Base-by-base conservation (phyloP, 37 sponge, comb jelly and placozoan species). In the Halichondria panicea region DNA sequence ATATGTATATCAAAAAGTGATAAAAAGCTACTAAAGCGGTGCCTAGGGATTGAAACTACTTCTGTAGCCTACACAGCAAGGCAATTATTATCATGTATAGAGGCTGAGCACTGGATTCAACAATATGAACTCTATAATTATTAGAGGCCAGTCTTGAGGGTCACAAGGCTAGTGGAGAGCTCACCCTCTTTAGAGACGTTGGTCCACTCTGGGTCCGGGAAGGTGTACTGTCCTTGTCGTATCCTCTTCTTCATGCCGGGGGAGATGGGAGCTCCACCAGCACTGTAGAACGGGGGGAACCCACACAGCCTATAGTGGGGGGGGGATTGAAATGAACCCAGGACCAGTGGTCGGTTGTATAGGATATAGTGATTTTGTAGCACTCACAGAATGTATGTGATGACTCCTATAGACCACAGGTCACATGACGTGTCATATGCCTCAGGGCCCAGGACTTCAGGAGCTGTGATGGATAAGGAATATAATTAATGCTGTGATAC, bases 351-450 rank as follows among this genome's bases (percentile, higher is more conserved):
- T n/a, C n/a, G n/a, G n/a, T n/a, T n/a, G n/a, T n/a, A n/a, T n/a
- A n/a, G n/a, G n/a, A n/a, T n/a, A n/a, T n/a, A n/a, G n/a, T n/a
- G n/a, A n/a, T n/a, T n/a, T n/a, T n/a, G n/a, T n/a, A 21, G 21
- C 19, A 74, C 92, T 86, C 32, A 93, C 89, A 96, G 66, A 43
- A 96, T 97, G 58, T 97, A 97, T 12, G 84, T 89, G 55, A 94
- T 97, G n/a, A 97, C 98, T 68, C 98, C 98, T 30, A 97, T 87
- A 36, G 98, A 97, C 98, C 98, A 97, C 75, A 97, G 80, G 80
- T 97, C 98, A 84, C 98, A 97, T 39, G 95, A 94, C 63, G 74
- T 79, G 88, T 97, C 98, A 70, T 97, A 97, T 37, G 81, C 86
- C 58, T 97, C 98, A 28, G 98, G 98, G 4, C 98, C 98, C 18